Base-by-base conservation (phyloP, 30 jellyfish, hydroid and myxozoan species). In the Calvadosia cruxmelitensis region DNA sequence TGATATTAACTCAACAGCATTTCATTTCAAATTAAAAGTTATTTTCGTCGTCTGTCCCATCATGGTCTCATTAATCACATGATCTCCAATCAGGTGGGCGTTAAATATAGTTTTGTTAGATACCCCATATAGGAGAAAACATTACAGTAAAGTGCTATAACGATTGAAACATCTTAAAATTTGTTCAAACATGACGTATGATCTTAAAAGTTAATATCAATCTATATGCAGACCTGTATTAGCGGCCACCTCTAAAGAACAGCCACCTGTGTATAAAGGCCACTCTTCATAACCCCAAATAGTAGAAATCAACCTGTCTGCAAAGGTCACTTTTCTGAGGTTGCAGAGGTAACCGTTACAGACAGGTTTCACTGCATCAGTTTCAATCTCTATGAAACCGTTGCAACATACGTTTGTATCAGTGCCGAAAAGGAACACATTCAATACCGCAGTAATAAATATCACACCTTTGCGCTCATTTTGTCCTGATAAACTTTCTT, bases 381-480 rank as follows among this genome's bases (percentile, higher is more conserved):
- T 42, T 42, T 42, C 57, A 42, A 20, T 20, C 20, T 42, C 20
- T 42, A 5, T 42, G 15, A 5, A 20, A 42, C 20, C 57, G 15
- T 5, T 42, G 57, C 57, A 42, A 42, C 10, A 42, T 42, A 42
- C 10, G 57, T 42, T 42, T 20, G 20, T 42, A 20, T n/a, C n/a
- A n/a, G n/a, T n/a, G n/a, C n/a, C n/a, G n/a, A n/a, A n/a, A n/a
- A n/a, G n/a, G n/a, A n/a, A n/a, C n/a, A n/a, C n/a, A n/a, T n/a
- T n/a, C n/a, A n/a, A n/a, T n/a, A n/a, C n/a, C n/a, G n/a, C n/a
- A n/a, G n/a, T n/a, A n/a, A n/a, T 53, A 33, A 25, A 3, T 50
- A 25, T 27, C 81, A 75, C 74, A 71, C 63, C 29, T 71, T 71
- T 2, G 27, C 34, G 0, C 76, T 48, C 86, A 76, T 76, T 31